Evolutionary conservation across 2,888 invertebrate species (phyloP), one percentile per base, ranked within the genome.

Genomic region (Drosophila nigricruria): DNA sequence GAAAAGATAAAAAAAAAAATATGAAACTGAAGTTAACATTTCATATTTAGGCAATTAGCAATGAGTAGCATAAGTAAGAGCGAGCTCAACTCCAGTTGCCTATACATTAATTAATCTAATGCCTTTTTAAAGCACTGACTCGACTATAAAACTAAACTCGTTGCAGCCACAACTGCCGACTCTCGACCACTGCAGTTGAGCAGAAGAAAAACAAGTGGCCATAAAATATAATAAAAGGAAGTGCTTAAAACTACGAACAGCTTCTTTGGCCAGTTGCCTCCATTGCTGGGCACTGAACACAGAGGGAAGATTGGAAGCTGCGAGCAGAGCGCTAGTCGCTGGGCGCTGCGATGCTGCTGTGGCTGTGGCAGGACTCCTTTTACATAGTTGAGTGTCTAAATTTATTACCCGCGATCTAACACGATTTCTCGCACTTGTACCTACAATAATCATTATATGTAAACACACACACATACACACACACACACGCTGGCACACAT

Each of bases 351-450:
- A 42, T 62, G 70, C 34, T 68, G 75, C 68, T 53, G 70, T 70
- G 64, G 75, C 68, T 53, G 70, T 70, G 64, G 77, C 79, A 85
- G 79, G 72, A 82, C 85, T 89, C 82, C 82, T 77, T 83, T 87
- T 79, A 82, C 88, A 89, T 91, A 81, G 91, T 88, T 87, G 91
- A 86, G 91, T 88, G 91, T 90, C 90, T 85, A 83, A 91, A 91
- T 91, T 91, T 91, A 91, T 91, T 91, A 90, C 91, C 90, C 88
- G 90, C 91, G 90, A 91, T 91, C 91, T 91, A 91, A 91, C 91
- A 91, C 91, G 91, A 91, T 90, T 91, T 84, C 90, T 91, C 91
- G 91, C 91, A 91, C 91, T 91, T 91, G 91, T 91, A 91, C 90
- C 88, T 90, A 83, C 90, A 89, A 89, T 90, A 90, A 88, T 89